A percentile compares a stretch with the other conserved stretches of the same genome.
phyloP scores from a whole-genome alignment of 2,113 vertebrate genomes.

The Rhadina sibilatrix region DNA sequence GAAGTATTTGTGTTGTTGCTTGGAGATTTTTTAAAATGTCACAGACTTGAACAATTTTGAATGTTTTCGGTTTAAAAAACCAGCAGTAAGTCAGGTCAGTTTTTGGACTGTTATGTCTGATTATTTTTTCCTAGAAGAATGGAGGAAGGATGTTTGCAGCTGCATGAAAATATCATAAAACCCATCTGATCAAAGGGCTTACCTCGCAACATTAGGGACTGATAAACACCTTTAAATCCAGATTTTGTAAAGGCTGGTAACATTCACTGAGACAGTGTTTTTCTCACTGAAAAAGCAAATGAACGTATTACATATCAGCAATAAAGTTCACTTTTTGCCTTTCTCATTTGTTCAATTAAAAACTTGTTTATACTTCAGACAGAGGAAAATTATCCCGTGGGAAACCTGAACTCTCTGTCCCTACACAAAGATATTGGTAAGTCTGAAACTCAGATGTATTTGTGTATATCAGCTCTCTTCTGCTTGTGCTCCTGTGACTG shows the following conservation, averaged over 20 bases:
- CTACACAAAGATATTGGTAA: conserved; percentile 75
- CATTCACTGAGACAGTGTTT: background rate
- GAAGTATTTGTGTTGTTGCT: background rate
- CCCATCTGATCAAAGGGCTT: background rate
- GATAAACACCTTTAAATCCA: background rate
- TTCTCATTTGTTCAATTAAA: conserved; percentile 41
- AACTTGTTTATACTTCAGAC: conserved; percentile 60
- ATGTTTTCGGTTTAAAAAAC: background rate
- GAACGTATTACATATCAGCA: background rate
- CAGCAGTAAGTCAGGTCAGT: background rate
- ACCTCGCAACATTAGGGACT: background rate
- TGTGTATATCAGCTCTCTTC: background rate
- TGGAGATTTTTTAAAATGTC: background rate
- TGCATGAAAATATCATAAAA: background rate
- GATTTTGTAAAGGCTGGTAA: background rate
- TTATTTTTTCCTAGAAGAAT: background rate
- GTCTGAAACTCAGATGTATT: background rate
- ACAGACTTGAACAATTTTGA: background rate
- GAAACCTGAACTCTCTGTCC: conserved; percentile 63
- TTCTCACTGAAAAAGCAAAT: background rate
- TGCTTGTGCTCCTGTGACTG: background rate
- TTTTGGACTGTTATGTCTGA: background rate
- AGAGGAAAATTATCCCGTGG: conserved; percentile 54
- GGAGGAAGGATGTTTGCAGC: background rate
- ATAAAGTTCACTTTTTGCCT: background rate